phyloP scores from a whole-genome alignment of 2,797 vertebrate genomes.

The Selene dorsalis region DNA sequence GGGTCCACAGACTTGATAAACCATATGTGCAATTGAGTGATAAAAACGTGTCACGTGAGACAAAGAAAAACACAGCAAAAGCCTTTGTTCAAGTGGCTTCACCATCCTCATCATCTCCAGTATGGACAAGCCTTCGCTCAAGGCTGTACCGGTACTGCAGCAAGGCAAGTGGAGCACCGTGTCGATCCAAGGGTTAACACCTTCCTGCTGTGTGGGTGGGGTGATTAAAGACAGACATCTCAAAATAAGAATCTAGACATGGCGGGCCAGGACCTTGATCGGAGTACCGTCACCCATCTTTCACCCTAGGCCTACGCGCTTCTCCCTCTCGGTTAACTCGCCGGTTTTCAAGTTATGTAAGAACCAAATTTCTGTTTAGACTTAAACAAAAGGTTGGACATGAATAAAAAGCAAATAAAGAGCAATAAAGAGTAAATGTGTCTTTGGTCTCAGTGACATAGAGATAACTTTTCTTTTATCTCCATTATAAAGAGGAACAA shows the following conservation, averaged over 20 bases:
- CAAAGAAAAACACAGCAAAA: neutral
- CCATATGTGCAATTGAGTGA: conserved; percentile 29
- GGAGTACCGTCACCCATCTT: neutral
- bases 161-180: neutral
- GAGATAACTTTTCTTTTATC: conserved; percentile 31
- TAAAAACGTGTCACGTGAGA: neutral
- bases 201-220: neutral
- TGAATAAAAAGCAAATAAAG: conserved; percentile 29
- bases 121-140: neutral
- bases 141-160: neutral
- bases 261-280: neutral
- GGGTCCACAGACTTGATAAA: neutral
- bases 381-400: conserved; percentile 29
- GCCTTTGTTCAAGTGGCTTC: neutral
- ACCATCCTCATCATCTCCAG: neutral
- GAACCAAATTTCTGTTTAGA: conserved; percentile 2
- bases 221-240: conserved; percentile 27
- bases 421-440: neutral
- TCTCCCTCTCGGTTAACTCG: too few relatives aligned
- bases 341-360: conserved; percentile 30
- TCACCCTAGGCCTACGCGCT: neutral
- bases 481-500: neutral
- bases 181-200: neutral
- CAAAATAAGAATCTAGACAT: conserved; percentile 2
- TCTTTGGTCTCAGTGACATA: neutral